Percentiles rank a stretch among this genome's conserved stretches.
Conservation (phyloP, 2,113 vertebrate genomes). For the Dinomys branickii region DNA sequence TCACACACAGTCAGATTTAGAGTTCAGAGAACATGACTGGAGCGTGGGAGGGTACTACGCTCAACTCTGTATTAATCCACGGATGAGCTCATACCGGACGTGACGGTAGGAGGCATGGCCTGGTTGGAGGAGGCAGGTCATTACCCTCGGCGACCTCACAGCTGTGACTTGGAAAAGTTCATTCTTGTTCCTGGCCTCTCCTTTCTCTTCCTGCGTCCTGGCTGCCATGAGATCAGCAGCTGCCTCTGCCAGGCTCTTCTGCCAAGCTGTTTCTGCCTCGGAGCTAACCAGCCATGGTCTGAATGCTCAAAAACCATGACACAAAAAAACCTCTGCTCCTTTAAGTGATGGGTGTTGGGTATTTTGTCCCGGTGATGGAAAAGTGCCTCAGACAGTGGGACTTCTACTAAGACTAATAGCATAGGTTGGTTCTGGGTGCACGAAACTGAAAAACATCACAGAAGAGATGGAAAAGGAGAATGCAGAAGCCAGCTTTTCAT, state of each 20-base stretch:
- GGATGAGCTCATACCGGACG: background rate
- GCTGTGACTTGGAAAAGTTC: background rate
- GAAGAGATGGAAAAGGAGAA: background rate
- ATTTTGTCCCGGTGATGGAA: background rate
- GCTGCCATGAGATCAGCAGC: background rate
- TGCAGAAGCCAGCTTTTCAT: background rate
- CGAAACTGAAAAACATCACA: background rate
- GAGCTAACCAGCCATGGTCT: background rate
- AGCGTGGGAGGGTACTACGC: background rate
- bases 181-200: background rate
- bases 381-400: background rate
- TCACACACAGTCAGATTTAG: too few relatives aligned
- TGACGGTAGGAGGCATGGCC: background rate
- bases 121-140: background rate
- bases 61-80: too few relatives aligned
- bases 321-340: background rate
- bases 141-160: background rate
- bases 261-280: background rate
- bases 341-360: background rate
- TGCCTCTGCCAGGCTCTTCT: background rate
- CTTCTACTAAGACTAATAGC: background rate
- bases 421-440: background rate
- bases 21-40: background rate
- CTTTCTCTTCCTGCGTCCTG: background rate
- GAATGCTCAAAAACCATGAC: background rate